phyloP scores from a whole-genome alignment of 1,140 invertebrate species.

The Adoxophyes honmai region DNA sequence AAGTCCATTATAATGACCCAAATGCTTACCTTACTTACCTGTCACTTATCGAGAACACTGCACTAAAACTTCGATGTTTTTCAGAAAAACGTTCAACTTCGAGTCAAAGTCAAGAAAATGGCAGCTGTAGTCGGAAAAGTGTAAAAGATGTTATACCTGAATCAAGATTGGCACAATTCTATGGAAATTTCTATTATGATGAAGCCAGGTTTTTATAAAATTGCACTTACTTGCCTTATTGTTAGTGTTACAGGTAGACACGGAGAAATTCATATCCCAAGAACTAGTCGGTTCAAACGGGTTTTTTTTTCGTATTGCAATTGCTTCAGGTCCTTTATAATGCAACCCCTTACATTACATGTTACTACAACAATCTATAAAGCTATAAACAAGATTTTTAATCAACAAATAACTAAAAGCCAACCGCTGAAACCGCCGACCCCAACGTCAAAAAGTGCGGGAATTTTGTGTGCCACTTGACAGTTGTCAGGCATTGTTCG shows the following conservation, averaged over 20 bases:
- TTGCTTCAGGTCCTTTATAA: no score
- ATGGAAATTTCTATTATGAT: constrained; percentile 69
- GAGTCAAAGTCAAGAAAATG: constrained; percentile 53
- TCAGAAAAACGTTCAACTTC: constrained; percentile 45
- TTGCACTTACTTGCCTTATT: no score
- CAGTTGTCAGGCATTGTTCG: not conserved
- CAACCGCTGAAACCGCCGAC: not conserved
- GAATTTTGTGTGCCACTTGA: not conserved
- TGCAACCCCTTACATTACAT: no score
- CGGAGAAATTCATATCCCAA: no score
- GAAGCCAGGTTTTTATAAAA: constrained; percentile 48
- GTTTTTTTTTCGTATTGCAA: no score
- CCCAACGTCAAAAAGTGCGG: not conserved
- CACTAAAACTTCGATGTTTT: constrained; percentile 11
- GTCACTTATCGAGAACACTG: not conserved
- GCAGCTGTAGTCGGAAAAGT: constrained; percentile 41
- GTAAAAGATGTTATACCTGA: constrained; percentile 68
- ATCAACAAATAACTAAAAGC: not conserved
- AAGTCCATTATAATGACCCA: constrained; percentile 8
- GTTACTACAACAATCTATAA: no score
- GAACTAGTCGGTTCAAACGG: no score
- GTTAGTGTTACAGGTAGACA: no score
- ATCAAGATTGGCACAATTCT: constrained; percentile 64
- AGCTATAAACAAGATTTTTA: no score
- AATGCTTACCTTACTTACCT: not conserved